Evolutionary conservation across 2,797 vertebrate genomes (phyloP).

Genomic region (Pygocentrus nattereri): DNA sequence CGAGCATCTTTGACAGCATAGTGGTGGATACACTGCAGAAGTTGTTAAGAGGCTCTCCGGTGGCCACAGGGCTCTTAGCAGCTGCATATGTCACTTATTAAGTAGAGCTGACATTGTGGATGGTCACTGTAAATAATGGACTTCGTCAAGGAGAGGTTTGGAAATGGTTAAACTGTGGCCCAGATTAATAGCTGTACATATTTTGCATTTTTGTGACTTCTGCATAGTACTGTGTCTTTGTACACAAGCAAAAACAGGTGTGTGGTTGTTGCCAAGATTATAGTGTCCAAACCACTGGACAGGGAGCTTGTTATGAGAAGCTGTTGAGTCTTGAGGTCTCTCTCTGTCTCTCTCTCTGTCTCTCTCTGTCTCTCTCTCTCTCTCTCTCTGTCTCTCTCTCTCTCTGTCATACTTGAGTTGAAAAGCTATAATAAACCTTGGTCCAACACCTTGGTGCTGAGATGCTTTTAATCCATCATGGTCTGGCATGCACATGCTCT

Average conservation of each 20-base stretch:
- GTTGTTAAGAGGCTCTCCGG: too few relatives aligned
- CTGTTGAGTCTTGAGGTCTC: background rate
- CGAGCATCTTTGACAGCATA: too few relatives aligned
- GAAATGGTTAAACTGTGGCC: background rate
- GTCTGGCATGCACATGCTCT: slow-evolving; percentile 35
- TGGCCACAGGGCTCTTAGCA: too few relatives aligned
- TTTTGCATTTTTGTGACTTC: background rate
- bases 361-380: too few relatives aligned
- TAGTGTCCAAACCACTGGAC: background rate
- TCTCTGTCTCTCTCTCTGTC: slow-evolving; percentile 9
- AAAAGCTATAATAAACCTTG: slow-evolving; percentile 40
- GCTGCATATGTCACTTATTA: too few relatives aligned
- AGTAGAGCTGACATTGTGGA: background rate
- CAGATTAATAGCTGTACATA: background rate
- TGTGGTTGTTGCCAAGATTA: slow-evolving; percentile 9
- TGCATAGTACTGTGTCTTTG: background rate
- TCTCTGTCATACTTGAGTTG: slow-evolving; percentile 39
- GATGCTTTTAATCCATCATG: slow-evolving; percentile 61
- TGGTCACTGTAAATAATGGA: background rate
- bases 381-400: slow-evolving; percentile 44
- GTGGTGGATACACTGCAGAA: too few relatives aligned
- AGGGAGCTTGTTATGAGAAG: background rate
- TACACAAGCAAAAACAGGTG: background rate
- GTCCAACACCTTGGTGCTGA: slow-evolving; percentile 28
- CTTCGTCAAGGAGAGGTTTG: background rate